These are phyloP conservation scores for Hemicordylus capensis DNA, from an alignment of 2,113 vertebrate species.

Conservation along the genomic window DNA sequence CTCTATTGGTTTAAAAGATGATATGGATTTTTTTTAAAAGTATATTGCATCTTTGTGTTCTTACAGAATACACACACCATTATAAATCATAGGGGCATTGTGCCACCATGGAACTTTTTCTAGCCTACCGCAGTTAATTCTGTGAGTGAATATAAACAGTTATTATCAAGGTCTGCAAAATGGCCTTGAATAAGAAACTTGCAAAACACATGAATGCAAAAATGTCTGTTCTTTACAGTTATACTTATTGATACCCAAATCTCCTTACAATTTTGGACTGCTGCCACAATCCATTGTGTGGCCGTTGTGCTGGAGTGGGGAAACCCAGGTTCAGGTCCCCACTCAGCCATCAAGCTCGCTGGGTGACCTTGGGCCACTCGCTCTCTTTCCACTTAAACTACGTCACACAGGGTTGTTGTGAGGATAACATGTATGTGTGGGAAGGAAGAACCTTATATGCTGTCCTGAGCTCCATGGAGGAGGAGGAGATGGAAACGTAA, in stretches of 20 bases:
- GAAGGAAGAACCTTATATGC: no score
- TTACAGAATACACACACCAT: conserved; percentile 12
- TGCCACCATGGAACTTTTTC: conserved; percentile 48
- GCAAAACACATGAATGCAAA: not conserved
- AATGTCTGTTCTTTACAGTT: not conserved
- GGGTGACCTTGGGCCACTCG: no score
- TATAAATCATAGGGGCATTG: conserved; percentile 65
- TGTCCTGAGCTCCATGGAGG: no score
- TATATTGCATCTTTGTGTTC: not conserved
- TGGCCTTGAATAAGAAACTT: not conserved
- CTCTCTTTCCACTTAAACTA: no score
- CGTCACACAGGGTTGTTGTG: no score
- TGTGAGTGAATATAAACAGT: conserved; percentile 16
- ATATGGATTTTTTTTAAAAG: not conserved
- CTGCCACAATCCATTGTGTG: no score
- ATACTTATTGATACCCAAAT: not conserved
- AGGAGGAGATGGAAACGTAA: no score
- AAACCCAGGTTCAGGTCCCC: no score
- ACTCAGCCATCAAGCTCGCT: no score
- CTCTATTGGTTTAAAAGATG: not conserved
- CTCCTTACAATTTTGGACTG: no score
- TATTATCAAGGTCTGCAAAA: conserved; percentile 13
- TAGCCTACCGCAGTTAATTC: conserved; percentile 18
- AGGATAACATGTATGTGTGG: no score
- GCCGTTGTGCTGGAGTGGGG: no score